phyloP scores from a whole-genome alignment of 2,888 invertebrate species.

The Andrena hattorfiana region DNA sequence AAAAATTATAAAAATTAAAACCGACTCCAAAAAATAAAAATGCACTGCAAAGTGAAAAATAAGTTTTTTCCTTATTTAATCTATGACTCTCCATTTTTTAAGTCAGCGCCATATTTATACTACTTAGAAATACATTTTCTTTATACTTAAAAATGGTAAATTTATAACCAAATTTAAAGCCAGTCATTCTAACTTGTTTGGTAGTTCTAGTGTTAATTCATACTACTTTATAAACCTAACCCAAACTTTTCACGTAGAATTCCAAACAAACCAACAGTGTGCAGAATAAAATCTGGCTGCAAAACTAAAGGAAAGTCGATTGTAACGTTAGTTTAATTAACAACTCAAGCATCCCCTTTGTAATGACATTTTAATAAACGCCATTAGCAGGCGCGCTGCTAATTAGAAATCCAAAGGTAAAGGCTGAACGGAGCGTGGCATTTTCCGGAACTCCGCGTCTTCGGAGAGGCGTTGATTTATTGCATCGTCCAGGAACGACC shows the following conservation, averaged over 20 bases:
- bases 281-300: neutral
- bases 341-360: neutral
- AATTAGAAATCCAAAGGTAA: conserved; percentile 27
- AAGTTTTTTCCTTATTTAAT: too few relatives aligned
- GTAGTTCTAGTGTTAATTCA: too few relatives aligned
- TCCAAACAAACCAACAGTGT: neutral
- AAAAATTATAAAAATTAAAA: too few relatives aligned
- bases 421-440: neutral
- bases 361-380: conserved; percentile 14
- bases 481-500: conserved; percentile 39
- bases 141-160: too few relatives aligned
- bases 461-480: conserved; percentile 57
- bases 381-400: neutral
- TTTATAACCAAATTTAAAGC: too few relatives aligned
- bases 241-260: neutral
- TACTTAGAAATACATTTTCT: too few relatives aligned
- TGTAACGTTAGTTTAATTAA: neutral
- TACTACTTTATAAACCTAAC: too few relatives aligned
- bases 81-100: too few relatives aligned
- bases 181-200: too few relatives aligned
- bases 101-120: too few relatives aligned
- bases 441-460: conserved; percentile 34
- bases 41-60: too few relatives aligned
- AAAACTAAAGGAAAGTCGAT: neutral
- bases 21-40: too few relatives aligned